Conservation (phyloP, 2,888 invertebrate species). For the Pristionchus mayeri region DNA sequence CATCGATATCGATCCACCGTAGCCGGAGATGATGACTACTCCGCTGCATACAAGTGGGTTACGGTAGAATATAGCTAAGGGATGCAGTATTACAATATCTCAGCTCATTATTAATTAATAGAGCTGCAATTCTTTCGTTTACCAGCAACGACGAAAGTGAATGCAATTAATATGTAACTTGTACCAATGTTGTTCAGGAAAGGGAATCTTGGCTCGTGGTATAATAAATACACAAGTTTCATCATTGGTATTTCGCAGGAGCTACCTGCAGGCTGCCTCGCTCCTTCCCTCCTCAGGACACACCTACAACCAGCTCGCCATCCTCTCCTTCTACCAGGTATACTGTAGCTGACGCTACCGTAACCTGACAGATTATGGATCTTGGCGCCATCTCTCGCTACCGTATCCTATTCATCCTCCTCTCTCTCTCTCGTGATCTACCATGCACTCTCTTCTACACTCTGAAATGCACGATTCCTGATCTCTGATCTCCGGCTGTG, state of each 20-base stretch:
- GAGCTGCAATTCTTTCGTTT: too few species aligned
- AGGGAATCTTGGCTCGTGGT: too few species aligned
- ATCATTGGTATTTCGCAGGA: conserved; percentile 79
- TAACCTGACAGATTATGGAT: conserved; percentile 26
- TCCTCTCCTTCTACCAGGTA: conserved; percentile 83
- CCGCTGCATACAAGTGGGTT: conserved; percentile 56
- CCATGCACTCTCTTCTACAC: background rate
- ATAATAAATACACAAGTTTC: background rate
- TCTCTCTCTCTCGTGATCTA: conserved; percentile 13
- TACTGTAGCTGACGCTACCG: conserved; percentile 38
- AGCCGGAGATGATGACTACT: conserved; percentile 84
- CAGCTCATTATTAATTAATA: too few species aligned
- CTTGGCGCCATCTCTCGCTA: conserved; percentile 21
- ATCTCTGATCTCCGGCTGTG: background rate
- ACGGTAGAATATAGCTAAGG: background rate
- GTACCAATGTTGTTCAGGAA: too few species aligned
- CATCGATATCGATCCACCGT: conserved; percentile 89
- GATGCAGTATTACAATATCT: too few species aligned
- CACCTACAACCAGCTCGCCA: conserved; percentile 94
- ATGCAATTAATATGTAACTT: too few species aligned
- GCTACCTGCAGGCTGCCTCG: conserved; percentile 91
- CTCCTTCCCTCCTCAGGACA: conserved; percentile 94
- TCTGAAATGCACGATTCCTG: background rate
- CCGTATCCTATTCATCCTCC: background rate
- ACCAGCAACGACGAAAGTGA: too few species aligned